Percentiles rank a stretch among this genome's conserved stretches.
Evolutionary conservation across 2,888 invertebrate species (phyloP).

Genomic region (Neoascia interrupta): DNA sequence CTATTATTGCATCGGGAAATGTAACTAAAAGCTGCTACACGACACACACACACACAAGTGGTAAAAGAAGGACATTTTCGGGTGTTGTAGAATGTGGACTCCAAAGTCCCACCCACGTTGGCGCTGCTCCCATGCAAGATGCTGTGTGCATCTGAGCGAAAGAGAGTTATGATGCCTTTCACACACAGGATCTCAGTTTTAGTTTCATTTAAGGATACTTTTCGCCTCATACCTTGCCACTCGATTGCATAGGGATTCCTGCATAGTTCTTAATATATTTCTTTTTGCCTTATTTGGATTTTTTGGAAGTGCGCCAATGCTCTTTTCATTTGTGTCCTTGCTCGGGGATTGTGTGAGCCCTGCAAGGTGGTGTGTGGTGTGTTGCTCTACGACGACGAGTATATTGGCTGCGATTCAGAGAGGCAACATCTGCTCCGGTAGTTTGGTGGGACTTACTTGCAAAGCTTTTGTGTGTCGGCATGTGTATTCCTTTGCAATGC

Average conservation of each 20-base stretch:
- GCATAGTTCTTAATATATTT: conserved; percentile 46
- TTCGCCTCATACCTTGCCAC: conserved; percentile 3
- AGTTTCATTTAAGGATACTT: conserved; percentile 67
- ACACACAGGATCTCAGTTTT: conserved; percentile 69
- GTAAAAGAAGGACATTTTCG: conserved; percentile 62
- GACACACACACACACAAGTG: conserved; percentile 25
- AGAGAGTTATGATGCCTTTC: conserved; percentile 69
- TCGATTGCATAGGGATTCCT: conserved; percentile 39
- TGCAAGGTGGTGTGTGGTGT: conserved; percentile 24
- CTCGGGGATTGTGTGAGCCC: conserved; percentile 50
- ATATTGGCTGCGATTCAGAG: conserved; percentile 69
- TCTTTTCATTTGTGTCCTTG: conserved; percentile 69
- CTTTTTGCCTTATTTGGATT: conserved; percentile 3
- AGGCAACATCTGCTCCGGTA: conserved; percentile 67
- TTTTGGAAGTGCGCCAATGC: conserved; percentile 68
- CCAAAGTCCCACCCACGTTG: conserved; percentile 38
- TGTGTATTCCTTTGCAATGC: conserved; percentile 3
- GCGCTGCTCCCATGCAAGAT: conserved; percentile 35
- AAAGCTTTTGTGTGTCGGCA: conserved; percentile 48
- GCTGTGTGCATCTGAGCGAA: conserved; percentile 67
- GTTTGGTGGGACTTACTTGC: conserved; percentile 59
- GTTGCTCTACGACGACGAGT: conserved; percentile 26
- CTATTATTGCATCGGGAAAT: conserved; percentile 64
- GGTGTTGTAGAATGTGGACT: conserved; percentile 61
- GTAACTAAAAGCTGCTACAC: conserved; percentile 63